Evolutionary conservation across 2,113 vertebrate genomes (phyloP), one percentile per base, ranked within the genome.

Genomic region (Origma solitaria): DNA sequence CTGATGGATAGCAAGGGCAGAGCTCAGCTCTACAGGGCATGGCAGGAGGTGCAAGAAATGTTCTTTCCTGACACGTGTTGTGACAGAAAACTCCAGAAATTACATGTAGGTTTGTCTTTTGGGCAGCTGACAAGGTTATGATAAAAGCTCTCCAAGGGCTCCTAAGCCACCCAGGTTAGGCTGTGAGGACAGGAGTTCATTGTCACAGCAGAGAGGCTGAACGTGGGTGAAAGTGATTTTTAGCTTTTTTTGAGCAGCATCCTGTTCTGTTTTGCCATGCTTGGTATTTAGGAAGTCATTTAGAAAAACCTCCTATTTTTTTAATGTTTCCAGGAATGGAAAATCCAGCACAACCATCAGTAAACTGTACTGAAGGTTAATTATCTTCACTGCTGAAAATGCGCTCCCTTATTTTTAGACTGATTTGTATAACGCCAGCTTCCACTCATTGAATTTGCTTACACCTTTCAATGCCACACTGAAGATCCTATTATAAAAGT

Each of bases 311-410:
- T 88, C 38, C 31, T 79, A 16, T 68, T 81, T 93, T 93, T 88
- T 78, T n/a, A 28, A 56, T 40, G 37, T 88, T 95, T 96, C 76
- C 95, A 94, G 69, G 88, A 93, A 82, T 53, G 86, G 83, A 95
- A 95, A 89, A 91, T 86, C 49, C 51, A 83, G 45, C 70, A 85
- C 37, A 82, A 50, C 60, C 61, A 45, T 57, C 56, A 92, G 24
- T 92, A 76, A 90, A 61, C 69, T 5, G 27, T 86, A n/a, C 47
- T 47, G 49, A 87, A 95, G 65, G 92, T 92, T 95, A 95, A 96
- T 95, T 95, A 57, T 73, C 11, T 25, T 95, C 72, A 31, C 81
- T 89, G 14, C 83, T 95, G 69, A 79, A 91, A 94, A 76, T 56
- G 28, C 72, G 38, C 51, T 91, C 35, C 27, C 73, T 87, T 90